Evolutionary conservation across 1,140 invertebrate species (phyloP), one percentile per base, ranked within the genome.

Genomic region (Bombus confusus): DNA sequence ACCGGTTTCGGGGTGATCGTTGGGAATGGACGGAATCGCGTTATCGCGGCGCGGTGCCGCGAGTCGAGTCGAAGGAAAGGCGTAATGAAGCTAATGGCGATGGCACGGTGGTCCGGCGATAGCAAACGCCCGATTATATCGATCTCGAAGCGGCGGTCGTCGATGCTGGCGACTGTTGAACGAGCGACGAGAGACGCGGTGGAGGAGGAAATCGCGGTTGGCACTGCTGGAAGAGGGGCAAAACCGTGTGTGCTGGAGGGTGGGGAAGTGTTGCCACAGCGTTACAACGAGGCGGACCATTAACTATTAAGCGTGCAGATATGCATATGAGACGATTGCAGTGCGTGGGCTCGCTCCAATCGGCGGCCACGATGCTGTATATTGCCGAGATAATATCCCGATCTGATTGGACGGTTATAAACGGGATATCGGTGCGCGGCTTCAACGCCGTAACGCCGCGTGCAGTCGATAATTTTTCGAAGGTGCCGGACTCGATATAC

Each of bases 271-370:
- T 88, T 73, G 64, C 76, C 57, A 39, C 66, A 73, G 68, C 69
- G 66, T 84, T 83, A 76, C 83, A 80, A 81, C 78, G 79, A 88
- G 84, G 86, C 88, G 86, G 88, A 81, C 90, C 92, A 92, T 93
- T 92, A 92, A 89, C 92, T 91, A 91, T 92, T 92, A 93, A 92
- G 88, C 88, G 90, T 76, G 84, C 83, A 91, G 89, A 92, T 93
- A 92, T 92, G 92, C 90, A 93, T 92, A 93, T 92, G 89, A 92
- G 91, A 85, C 82, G 88, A 85, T 74, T 66, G 83, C 83, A 28
- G 43, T 91, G 90, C 89, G 88, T 91, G 91, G 91, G 93, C 91
- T 91, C 83, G 85, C 82, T 92, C 88, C 89, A 87, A 89, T 90
- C 88, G 86, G 74, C 86, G 91, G 79, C 80, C 86, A 87, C 88